These are phyloP conservation scores for Philonicus albiceps DNA, from an alignment of 2,888 invertebrate species.

Conservation along the genomic window DNA sequence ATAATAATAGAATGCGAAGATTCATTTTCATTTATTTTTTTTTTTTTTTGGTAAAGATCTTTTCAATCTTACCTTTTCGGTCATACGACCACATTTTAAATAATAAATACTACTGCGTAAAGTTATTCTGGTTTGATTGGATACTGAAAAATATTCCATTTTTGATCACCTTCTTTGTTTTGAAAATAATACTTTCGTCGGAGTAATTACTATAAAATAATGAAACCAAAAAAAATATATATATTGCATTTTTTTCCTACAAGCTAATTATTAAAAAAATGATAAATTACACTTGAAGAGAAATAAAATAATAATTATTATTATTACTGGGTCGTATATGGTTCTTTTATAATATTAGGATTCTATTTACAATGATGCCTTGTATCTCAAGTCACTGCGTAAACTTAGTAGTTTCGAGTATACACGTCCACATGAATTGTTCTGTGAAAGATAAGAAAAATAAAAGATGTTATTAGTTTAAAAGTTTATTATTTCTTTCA, in stretches of 20 bases:
- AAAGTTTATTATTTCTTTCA: not conserved
- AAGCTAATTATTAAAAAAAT: slow-evolving; percentile 3
- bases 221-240: slow-evolving; percentile 24
- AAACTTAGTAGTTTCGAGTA: slow-evolving; percentile 57
- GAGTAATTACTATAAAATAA: not conserved
- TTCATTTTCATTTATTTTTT: not conserved
- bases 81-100: not conserved
- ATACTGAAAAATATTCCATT: not conserved
- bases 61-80: not conserved
- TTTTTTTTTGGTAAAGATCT: not conserved
- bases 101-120: not conserved
- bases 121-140: not conserved
- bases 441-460: slow-evolving; percentile 54
- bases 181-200: slow-evolving; percentile 28
- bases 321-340: slow-evolving; percentile 9
- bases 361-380: slow-evolving; percentile 23
- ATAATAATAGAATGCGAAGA: not conserved
- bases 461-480: not conserved
- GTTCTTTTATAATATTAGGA: slow-evolving; percentile 16
- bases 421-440: slow-evolving; percentile 61
- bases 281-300: slow-evolving; percentile 28
- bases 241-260: slow-evolving; percentile 17
- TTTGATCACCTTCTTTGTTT: slow-evolving; percentile 1
- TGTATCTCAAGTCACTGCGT: slow-evolving; percentile 13
- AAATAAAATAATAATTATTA: slow-evolving; percentile 16